These are phyloP conservation scores for Dermolepida albohirtum DNA, from an alignment of 2,888 invertebrate genomes.

Conservation along the genomic window DNA sequence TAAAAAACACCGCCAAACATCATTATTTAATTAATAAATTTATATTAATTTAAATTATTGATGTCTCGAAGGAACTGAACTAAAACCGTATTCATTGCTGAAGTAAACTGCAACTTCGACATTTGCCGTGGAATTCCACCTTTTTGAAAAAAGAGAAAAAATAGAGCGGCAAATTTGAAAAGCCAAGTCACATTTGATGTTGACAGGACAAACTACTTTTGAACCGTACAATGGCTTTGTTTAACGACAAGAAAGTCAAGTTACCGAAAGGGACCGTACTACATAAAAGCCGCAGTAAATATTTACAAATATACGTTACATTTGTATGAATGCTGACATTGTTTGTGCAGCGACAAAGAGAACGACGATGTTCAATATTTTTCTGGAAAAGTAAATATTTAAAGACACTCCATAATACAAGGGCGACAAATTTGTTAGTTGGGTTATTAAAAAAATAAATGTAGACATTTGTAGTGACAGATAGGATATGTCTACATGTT, in stretches of 20 bases:
- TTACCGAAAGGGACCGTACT: constrained; percentile 1
- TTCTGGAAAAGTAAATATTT: constrained; percentile 13
- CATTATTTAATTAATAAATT: too few species aligned
- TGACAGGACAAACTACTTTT: constrained; percentile 7
- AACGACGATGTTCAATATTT: constrained; percentile 2
- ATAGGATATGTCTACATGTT: too few species aligned
- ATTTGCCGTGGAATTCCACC: not conserved
- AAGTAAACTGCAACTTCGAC: not conserved
- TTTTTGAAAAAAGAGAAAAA: not conserved
- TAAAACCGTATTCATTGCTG: too few species aligned
- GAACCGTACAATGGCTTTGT: constrained; percentile 16
- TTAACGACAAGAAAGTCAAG: constrained; percentile 5
- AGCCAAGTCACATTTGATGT: constrained; percentile 15
- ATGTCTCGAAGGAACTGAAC: constrained; percentile 8
- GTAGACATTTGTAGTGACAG: too few species aligned
- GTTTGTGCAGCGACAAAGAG: constrained; percentile 8
- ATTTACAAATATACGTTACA: constrained; percentile 19
- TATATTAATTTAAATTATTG: constrained; percentile 19
- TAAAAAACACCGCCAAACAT: too few species aligned
- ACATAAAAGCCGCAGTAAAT: constrained; percentile 9
- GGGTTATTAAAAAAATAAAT: too few species aligned
- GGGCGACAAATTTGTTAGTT: not conserved
- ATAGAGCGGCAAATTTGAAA: constrained; percentile 15
- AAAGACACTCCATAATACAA: not conserved
- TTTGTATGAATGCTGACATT: not conserved